Evolutionary conservation across 2,888 invertebrate species (phyloP).

Genomic region (Acanthacorydalis orientalis): DNA sequence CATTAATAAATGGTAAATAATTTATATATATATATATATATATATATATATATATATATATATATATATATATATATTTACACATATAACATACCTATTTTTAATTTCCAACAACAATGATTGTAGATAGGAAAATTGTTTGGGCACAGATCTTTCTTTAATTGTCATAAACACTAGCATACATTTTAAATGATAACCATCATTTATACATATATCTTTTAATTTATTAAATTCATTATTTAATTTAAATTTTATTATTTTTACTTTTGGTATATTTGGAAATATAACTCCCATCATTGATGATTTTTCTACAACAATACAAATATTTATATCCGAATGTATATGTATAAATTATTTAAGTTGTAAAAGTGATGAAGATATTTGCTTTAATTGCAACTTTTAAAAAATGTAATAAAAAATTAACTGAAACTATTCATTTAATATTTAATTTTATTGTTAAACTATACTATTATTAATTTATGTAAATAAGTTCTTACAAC

Average conservation of each 20-base stretch:
- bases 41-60: no score
- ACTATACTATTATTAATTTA: no score
- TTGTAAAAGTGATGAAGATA: neutral
- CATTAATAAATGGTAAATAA: no score
- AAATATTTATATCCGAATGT: neutral
- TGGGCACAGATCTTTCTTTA: neutral
- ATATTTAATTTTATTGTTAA: no score
- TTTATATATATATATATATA: no score
- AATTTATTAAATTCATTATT: neutral
- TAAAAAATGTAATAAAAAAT: no score
- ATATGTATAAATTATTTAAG: neutral
- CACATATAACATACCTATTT: neutral
- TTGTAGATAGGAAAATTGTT: neutral
- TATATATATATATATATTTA: neutral
- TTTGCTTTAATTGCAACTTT: no score
- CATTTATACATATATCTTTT: neutral
- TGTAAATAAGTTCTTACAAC: no score
- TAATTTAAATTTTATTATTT: conserved; percentile 1
- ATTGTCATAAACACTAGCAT: neutral
- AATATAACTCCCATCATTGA: neutral
- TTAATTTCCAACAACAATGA: neutral
- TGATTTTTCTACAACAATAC: neutral
- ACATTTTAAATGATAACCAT: conserved; percentile 4
- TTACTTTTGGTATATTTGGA: conserved; percentile 2
- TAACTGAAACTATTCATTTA: no score